Percentiles rank a stretch among this genome's conserved stretches.
These are phyloP conservation scores for Tetragonula clypearis DNA, from an alignment of 1,140 invertebrate species.

Conservation along the genomic window DNA sequence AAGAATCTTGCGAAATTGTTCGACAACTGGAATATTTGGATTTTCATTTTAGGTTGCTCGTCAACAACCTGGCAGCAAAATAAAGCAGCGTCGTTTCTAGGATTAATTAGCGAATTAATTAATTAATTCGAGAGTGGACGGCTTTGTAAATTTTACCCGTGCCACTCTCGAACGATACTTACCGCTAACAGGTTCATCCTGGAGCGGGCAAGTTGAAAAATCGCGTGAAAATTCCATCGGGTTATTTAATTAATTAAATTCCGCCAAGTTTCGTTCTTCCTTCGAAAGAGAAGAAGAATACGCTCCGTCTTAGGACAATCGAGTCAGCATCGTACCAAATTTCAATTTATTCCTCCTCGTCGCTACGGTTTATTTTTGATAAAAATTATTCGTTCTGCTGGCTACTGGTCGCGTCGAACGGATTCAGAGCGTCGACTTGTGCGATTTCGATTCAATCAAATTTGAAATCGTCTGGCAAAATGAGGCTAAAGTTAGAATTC, in stretches of 20 bases:
- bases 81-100: neutral
- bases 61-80: too few species aligned
- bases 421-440: neutral
- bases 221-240: slow-evolving; percentile 1
- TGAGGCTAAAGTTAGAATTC: neutral
- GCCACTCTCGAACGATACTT: neutral
- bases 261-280: neutral
- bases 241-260: slow-evolving; percentile 2
- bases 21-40: too few species aligned
- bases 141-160: neutral
- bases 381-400: neutral
- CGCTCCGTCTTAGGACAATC: neutral
- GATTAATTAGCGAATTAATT: neutral
- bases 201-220: neutral
- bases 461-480: too few species aligned
- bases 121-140: neutral
- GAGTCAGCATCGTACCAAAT: neutral
- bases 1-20: too few species aligned
- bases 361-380: neutral
- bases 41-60: too few species aligned
- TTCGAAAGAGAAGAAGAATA: too few species aligned
- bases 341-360: neutral
- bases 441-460: neutral
- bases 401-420: neutral
- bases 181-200: neutral